These are phyloP conservation scores for Allolobophora icterica DNA, from an alignment of 2,888 invertebrate species.

Conservation along the genomic window DNA sequence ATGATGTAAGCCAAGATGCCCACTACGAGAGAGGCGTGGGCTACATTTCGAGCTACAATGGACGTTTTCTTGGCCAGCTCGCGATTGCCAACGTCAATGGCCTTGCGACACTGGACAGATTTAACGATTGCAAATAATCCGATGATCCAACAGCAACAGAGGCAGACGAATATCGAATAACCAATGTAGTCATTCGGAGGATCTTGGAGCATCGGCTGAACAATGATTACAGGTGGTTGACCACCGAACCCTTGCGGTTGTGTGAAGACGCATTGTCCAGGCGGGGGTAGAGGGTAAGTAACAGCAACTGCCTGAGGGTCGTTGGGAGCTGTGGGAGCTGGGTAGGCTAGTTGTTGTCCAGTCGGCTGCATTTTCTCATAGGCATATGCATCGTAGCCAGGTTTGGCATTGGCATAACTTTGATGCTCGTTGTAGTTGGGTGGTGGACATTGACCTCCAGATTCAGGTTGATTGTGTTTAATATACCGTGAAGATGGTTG, in stretches of 20 bases:
- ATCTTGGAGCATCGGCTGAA: constrained; percentile 30
- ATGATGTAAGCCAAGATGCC: constrained; percentile 38
- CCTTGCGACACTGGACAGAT: constrained; percentile 42
- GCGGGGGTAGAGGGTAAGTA: too few relatives aligned
- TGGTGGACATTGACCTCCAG: too few relatives aligned
- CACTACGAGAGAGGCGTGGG: constrained; percentile 37
- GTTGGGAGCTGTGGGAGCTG: too few relatives aligned
- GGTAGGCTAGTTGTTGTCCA: too few relatives aligned
- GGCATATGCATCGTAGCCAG: too few relatives aligned
- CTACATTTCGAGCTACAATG: constrained; percentile 32
- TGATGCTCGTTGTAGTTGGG: too few relatives aligned
- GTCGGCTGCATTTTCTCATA: too few relatives aligned
- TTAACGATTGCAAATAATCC: constrained; percentile 46
- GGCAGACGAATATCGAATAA: constrained; percentile 44
- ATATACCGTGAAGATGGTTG: too few relatives aligned
- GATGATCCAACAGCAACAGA: constrained; percentile 47
- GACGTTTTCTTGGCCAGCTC: background rate
- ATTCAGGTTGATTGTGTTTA: too few relatives aligned
- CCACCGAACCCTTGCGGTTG: background rate
- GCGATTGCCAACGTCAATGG: constrained; percentile 35
- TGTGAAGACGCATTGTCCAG: too few relatives aligned
- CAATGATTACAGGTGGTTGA: background rate
- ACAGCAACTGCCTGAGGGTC: too few relatives aligned
- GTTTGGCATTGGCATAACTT: too few relatives aligned
- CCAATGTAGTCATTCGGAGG: constrained; percentile 43